Base-by-base conservation (phyloP, 1,140 invertebrate genomes). In the Nymphalis io region DNA sequence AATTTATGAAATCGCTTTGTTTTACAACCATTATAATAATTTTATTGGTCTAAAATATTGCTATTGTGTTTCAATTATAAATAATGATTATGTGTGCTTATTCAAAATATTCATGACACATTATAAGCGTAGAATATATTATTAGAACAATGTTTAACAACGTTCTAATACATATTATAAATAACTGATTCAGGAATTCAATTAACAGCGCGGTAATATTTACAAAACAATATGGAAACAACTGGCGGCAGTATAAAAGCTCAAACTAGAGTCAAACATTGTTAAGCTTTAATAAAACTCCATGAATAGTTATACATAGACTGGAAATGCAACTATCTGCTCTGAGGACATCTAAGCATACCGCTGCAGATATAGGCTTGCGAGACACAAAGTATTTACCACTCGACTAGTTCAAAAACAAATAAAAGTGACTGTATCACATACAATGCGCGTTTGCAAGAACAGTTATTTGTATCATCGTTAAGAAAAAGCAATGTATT, bases 291-390 rank as follows among this genome's bases (percentile, higher is more conserved):
- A 87, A 86, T 87, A 88, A 87, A 89, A 88, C 81, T 85, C 78
- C 75, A 77, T 79, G 78, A 88, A 85, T 84, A 85, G 82, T 85
- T 89, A 87, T 82, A 82, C 83, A 83, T 84, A 80, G 79, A 87
- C 82, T 84, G 87, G 82, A 88, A 90, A 90, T 88, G 85, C 85
- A 90, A 88, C 88, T 90, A 88, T 88, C 86, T 88, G 86, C 74
- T 89, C 82, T 77, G 78, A 82, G 85, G 79, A 87, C 84, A 81
- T 80, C 86, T 90, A 87, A 81, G 87, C 83, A 88, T 87, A 87
- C 84, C 84, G 80, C 72, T 79, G 81, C 81, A 81, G 84, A 82
- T 88, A 85, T 87, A 90, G 86, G 86, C 83, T 86, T 80, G 85
- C 46, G 87, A 89, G 85, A 87, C 84, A 86, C 85, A 86, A 84